Percentiles rank a stretch among this genome's conserved stretches.
phyloP scores from a whole-genome alignment of 2,113 vertebrate genomes.

The Speoplatyrhinus poulsoni region DNA sequence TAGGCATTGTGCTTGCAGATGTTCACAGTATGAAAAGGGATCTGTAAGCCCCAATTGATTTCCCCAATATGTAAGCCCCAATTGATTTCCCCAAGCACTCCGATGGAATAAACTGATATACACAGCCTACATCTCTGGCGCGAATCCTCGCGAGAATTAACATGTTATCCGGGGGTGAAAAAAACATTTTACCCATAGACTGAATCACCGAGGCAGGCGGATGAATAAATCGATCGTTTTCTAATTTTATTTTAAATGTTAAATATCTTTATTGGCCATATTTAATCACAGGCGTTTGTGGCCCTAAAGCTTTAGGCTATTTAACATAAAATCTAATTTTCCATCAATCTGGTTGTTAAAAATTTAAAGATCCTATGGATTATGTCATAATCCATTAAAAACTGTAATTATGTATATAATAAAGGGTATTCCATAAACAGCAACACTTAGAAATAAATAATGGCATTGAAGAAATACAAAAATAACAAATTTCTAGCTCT shows the following conservation, averaged over 20 bases:
- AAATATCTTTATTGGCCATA: neutral
- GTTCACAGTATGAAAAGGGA: slow-evolving; percentile 77
- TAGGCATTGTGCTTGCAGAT: slow-evolving; percentile 91
- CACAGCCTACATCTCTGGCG: slow-evolving; percentile 77
- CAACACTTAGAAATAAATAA: slow-evolving; percentile 3
- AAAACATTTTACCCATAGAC: slow-evolving; percentile 89
- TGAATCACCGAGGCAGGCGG: slow-evolving; percentile 87
- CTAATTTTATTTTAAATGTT: neutral
- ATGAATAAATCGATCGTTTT: neutral
- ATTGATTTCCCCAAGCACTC: slow-evolving; percentile 92
- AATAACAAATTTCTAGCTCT: too few relatives aligned
- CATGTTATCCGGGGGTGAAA: slow-evolving; percentile 90
- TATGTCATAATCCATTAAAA: slow-evolving; percentile 63
- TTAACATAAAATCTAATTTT: too few relatives aligned
- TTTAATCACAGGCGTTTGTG: too few relatives aligned
- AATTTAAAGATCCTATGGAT: slow-evolving; percentile 38
- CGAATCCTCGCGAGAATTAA: slow-evolving; percentile 85
- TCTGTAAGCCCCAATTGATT: slow-evolving; percentile 80
- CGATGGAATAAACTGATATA: slow-evolving; percentile 87
- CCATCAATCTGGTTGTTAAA: slow-evolving; percentile 72
- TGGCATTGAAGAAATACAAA: neutral
- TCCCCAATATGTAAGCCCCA: slow-evolving; percentile 75
- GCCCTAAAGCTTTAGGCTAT: too few relatives aligned
- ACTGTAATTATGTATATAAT: slow-evolving; percentile 56
- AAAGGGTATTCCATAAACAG: slow-evolving; percentile 28